Evolutionary conservation across 1,140 invertebrate species (phyloP), one percentile per base, ranked within the genome.

Genomic region (Hycleus cichorii): DNA sequence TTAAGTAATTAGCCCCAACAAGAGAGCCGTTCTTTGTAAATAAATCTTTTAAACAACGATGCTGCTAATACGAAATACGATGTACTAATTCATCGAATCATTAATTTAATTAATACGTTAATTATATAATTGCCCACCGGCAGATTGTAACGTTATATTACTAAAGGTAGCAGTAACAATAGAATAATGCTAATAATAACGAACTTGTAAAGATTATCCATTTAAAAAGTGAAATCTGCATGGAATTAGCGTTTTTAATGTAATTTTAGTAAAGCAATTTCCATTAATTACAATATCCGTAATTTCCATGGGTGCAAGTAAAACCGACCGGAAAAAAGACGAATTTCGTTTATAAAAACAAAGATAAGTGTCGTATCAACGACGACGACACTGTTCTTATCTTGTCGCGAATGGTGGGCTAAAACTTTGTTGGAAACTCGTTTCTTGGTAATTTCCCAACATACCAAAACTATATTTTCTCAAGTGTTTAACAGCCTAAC

Each of bases 391-490:
- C 47, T 51, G 43, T 39, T 58, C 49, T 58, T 58, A 46, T 58
- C 49, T 58, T 45, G 52, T 32, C 32, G 42, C 32, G 48, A 59
- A 63, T 52, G 32, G 7, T 7, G 32, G 32, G 18, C 18, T 59
- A 57, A 63, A 63, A 58, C 61, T 63, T 59, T 63, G 57, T 63
- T 63, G 61, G 46, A 63, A 63, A 63, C 61, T 63, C 61, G 54
- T 63, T 63, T 57, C 58, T 59, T 49, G 50, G 61, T 63, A 63
- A 63, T 63, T 63, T 63, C 61, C 61, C 61, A 63, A 63, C 58
- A 63, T 63, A 59, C 61, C 57, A 63, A 49, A 63, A 63, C 61
- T 63, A 59, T 63, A 63, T 63, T 59, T 63, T 59, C 57, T 51
- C 52, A 58, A 63, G 58, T 63, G 61, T 59, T 63, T 51, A 59